Evolutionary conservation across 2,888 invertebrate species (phyloP), one percentile per base, ranked within the genome.

Genomic region (Phaonia tiefii): DNA sequence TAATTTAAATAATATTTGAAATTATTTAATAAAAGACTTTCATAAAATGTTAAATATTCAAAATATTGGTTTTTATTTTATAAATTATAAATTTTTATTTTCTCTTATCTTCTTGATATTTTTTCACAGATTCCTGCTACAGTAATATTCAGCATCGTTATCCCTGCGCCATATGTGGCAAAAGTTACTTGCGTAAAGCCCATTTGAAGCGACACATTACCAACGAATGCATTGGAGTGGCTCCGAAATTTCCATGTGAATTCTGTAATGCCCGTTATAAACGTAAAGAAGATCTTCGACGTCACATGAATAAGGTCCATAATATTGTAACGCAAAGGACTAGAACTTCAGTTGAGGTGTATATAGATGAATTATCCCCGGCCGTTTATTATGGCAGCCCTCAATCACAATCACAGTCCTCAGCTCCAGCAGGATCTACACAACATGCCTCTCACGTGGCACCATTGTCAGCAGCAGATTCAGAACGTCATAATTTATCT

Each of bases 121-220:
- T 31, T 31, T 31, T 5, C 15, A 5, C 17, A 63, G 63, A 63
- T 39, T 13, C 20, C 17, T 11, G 10, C 20, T 31, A 8, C 17
- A 2, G 22, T 3, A 31, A 31, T 3, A 31, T 31, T 31, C 86
- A 85, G 78, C 78, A 84, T 49, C 87, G 87, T 15, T 86, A 84
- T 84, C 86, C 86, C 0, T 88, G 88, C 69, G 49, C 42, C n/a
- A 82, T 86, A 17, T 88, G 88, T 65, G 88, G 88, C 15, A 87
- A 85, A 73, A 88, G 87, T 78, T 88, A 88, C 79, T 80, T 87
- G 66, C 86, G 87, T 22, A 88, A 87, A 75, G 86, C 86, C 4
- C 87, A 88, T 75, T 83, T 87, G 3, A 86, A 86, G 70, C 86
- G 88, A 7, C 88, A 88, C 76, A 85, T 86, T 8, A 85, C 84